These are phyloP conservation scores for Megalonaias nervosa DNA, from an alignment of 1,140 invertebrate genomes.

Conservation along the genomic window DNA sequence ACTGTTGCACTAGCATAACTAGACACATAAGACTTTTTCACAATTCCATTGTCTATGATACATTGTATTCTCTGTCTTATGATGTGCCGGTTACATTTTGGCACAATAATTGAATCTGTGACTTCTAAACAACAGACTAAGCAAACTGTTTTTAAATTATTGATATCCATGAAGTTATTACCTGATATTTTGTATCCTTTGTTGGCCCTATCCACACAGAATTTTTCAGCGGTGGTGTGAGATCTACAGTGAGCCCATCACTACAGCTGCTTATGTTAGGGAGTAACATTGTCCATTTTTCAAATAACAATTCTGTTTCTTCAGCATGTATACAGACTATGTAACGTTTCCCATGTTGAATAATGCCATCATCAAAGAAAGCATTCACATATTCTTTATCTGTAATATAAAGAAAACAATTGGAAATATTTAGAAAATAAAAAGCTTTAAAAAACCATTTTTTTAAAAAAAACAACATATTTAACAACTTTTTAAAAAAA, in stretches of 20 bases:
- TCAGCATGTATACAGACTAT: slow-evolving; percentile 42
- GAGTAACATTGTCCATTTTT: slow-evolving; percentile 36
- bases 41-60: too few species aligned
- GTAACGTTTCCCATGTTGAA: slow-evolving; percentile 39
- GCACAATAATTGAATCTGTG: too few species aligned
- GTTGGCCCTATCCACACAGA: slow-evolving; percentile 35
- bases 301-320: slow-evolving; percentile 20
- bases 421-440: too few species aligned
- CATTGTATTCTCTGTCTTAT: too few species aligned
- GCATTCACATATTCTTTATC: slow-evolving; percentile 17
- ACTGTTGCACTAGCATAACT: too few species aligned
- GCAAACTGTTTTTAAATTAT: too few species aligned
- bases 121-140: too few species aligned
- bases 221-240: slow-evolving; percentile 33
- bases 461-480: too few species aligned
- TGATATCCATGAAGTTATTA: neutral
- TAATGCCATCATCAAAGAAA: neutral
- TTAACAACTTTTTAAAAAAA: too few species aligned
- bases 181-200: slow-evolving; percentile 31
- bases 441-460: too few species aligned
- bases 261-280: slow-evolving; percentile 36
- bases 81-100: too few species aligned
- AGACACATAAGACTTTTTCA: too few species aligned
- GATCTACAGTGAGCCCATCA: slow-evolving; percentile 45
- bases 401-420: slow-evolving; percentile 1